Conservation (phyloP, 2,113 vertebrate species). For the Malurus elegans region DNA sequence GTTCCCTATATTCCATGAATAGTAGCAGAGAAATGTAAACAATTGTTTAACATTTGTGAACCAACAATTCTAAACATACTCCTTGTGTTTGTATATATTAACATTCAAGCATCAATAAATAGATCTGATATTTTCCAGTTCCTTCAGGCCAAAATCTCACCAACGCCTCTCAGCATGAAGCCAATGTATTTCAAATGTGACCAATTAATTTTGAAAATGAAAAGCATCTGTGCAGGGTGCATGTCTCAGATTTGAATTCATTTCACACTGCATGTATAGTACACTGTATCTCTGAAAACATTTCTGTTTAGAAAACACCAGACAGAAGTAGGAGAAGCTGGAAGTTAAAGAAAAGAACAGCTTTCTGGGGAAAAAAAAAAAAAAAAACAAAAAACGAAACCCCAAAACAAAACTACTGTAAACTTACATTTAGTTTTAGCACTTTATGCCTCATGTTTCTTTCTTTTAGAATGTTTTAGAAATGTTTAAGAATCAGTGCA, state of each 20-base stretch:
- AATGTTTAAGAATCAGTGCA: neutral
- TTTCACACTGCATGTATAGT: neutral
- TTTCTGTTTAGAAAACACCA: neutral
- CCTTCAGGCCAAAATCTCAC: neutral
- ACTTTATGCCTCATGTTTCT: neutral
- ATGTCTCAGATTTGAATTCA: neutral
- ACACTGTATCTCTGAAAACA: neutral
- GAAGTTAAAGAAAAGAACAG: neutral
- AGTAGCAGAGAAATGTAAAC: neutral
- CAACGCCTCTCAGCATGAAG: neutral
- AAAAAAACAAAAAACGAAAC: no score
- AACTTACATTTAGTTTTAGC: neutral
- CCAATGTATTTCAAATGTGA: neutral
- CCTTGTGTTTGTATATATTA: neutral
- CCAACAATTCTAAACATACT: neutral
- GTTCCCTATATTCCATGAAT: neutral
- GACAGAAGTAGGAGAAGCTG: neutral
- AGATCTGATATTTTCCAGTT: neutral
- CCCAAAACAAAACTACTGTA: neutral
- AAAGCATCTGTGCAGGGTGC: neutral
- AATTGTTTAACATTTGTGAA: neutral
- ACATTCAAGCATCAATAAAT: neutral
- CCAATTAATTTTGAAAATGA: conserved; percentile 4
- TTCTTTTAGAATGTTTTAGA: neutral
- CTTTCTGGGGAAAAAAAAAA: neutral